These are phyloP conservation scores for Cephalopholis sonnerati DNA, from an alignment of 2,113 vertebrate genomes.

Conservation along the genomic window DNA sequence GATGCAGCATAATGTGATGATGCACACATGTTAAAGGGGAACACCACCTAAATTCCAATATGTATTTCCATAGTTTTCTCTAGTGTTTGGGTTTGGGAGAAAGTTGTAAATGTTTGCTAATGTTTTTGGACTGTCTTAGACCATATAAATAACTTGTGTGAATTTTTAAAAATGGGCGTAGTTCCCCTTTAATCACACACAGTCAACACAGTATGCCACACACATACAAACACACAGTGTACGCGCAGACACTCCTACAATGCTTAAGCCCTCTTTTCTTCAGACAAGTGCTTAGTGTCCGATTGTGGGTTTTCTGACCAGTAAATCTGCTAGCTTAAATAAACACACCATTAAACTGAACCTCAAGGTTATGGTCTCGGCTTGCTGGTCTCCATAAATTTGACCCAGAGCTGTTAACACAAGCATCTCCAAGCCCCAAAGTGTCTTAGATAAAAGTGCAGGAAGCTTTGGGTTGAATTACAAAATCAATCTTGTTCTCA, in stretches of 20 bases:
- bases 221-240: not conserved
- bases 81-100: too few relatives aligned
- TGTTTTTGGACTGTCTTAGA: too few relatives aligned
- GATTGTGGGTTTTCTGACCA: constrained; percentile 23
- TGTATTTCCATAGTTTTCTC: too few relatives aligned
- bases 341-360: constrained; percentile 56
- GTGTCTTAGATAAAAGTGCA: not conserved
- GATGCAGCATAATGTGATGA: constrained; percentile 7
- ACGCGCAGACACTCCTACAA: not conserved
- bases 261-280: constrained; percentile 46
- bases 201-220: not conserved
- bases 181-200: not conserved
- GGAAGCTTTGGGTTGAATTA: not conserved
- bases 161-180: too few relatives aligned
- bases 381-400: constrained; percentile 44
- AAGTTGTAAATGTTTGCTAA: too few relatives aligned
- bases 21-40: not conserved
- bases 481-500: constrained; percentile 29
- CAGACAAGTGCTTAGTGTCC: constrained; percentile 55
- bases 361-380: constrained; percentile 30
- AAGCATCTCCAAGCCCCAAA: not conserved
- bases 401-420: constrained; percentile 31
- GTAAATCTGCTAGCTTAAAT: constrained; percentile 57
- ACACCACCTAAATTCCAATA: too few relatives aligned
- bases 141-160: too few relatives aligned